Conservation (phyloP, 2,888 invertebrate genomes). For the Epirrhoe alternata region DNA sequence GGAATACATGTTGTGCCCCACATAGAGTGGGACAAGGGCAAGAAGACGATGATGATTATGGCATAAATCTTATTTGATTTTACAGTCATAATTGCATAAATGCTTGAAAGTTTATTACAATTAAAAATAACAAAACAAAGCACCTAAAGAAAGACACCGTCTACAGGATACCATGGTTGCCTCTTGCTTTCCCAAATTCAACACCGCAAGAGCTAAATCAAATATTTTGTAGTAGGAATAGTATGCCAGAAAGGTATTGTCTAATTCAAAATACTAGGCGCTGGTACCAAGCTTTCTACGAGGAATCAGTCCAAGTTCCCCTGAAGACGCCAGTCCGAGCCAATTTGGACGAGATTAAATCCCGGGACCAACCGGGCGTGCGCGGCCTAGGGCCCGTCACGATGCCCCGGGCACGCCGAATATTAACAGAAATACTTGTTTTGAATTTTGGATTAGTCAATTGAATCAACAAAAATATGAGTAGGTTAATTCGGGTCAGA, state of each 20-base stretch:
- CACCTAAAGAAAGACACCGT: no score
- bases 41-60: no score
- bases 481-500: neutral
- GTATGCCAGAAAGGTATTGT: neutral
- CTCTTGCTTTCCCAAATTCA: no score
- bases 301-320: constrained; percentile 39
- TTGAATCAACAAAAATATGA: neutral
- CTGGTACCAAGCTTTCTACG: constrained; percentile 33
- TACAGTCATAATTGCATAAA: no score
- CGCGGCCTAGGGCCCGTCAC: constrained; percentile 19
- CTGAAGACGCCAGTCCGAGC: constrained; percentile 53
- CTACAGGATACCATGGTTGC: no score
- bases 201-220: no score
- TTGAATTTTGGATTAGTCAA: neutral
- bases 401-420: constrained; percentile 18
- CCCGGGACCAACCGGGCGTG: constrained; percentile 56
- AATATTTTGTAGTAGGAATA: no score
- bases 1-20: no score
- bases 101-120: no score
- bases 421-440: constrained; percentile 27
- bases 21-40: no score
- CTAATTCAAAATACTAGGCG: neutral
- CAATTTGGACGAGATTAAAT: constrained; percentile 68
- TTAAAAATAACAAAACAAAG: no score
- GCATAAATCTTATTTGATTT: no score